These are phyloP conservation scores for Crossaster papposus DNA, from an alignment of 53 echinoderm and acorn worm species.

Conservation along the genomic window DNA sequence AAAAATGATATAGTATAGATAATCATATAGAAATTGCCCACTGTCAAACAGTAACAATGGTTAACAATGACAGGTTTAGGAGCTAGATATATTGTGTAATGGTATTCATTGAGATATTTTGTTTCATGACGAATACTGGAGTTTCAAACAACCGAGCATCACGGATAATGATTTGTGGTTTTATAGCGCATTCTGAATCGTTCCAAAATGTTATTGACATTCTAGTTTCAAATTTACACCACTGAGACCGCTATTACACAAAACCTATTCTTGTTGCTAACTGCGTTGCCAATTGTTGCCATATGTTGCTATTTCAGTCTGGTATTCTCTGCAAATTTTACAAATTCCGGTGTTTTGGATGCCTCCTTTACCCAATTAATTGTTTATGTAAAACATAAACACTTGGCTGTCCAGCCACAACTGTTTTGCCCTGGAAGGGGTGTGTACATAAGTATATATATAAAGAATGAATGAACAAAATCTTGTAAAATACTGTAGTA, in stretches of 20 bases:
- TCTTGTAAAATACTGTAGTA: conserved; percentile 47
- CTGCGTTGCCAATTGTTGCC: too few relatives aligned
- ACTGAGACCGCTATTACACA: too few relatives aligned
- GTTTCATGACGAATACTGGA: not conserved
- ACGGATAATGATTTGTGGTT: not conserved
- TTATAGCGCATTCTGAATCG: too few relatives aligned
- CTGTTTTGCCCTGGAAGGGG: not conserved
- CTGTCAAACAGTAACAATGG: not conserved
- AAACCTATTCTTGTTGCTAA: too few relatives aligned
- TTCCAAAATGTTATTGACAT: too few relatives aligned
- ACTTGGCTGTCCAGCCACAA: not conserved
- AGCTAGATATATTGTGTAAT: not conserved
- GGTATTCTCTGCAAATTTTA: too few relatives aligned
- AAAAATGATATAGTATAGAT: not conserved
- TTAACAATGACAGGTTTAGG: not conserved
- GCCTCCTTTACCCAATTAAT: not conserved
- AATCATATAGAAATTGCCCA: not conserved
- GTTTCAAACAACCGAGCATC: too few relatives aligned
- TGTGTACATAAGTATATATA: conserved; percentile 42
- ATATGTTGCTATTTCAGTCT: too few relatives aligned
- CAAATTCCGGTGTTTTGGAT: not conserved
- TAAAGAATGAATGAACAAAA: conserved; percentile 51
- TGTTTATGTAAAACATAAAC: not conserved
- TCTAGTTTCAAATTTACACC: too few relatives aligned
- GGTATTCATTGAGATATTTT: not conserved